phyloP scores from a whole-genome alignment of 2,797 vertebrate genomes.

The Lemur catta region DNA sequence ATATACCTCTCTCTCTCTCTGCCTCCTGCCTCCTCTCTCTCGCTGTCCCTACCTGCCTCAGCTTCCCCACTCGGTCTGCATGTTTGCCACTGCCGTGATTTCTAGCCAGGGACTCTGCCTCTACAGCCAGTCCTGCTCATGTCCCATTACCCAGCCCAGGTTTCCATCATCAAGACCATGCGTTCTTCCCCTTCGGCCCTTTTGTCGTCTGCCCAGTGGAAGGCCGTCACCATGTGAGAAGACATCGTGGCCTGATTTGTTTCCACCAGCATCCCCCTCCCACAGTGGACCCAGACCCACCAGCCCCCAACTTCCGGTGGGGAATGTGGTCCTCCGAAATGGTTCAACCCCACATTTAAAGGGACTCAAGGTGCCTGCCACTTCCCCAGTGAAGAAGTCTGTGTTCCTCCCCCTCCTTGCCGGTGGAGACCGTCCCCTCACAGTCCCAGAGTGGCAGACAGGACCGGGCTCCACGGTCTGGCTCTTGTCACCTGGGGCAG shows the following conservation, averaged over 20 bases:
- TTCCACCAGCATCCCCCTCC: constrained; percentile 26
- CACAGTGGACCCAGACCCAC: background rate
- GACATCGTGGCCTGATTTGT: constrained; percentile 39
- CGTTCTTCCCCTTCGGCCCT: background rate
- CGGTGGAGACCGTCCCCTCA: background rate
- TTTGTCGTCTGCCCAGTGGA: constrained; percentile 49
- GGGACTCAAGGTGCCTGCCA: constrained; percentile 59
- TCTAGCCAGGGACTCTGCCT: background rate
- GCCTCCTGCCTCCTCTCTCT: background rate
- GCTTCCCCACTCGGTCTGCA: background rate
- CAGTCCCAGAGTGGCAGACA: background rate
- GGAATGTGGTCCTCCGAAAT: constrained; percentile 12
- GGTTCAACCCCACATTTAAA: background rate
- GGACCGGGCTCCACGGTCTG: background rate
- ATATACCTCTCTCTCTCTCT: constrained; percentile 43
- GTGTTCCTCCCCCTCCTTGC: background rate
- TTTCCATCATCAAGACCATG: background rate
- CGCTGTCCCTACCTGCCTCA: background rate
- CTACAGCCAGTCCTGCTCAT: background rate
- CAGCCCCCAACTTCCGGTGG: background rate
- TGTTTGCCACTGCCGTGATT: background rate
- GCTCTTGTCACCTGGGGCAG: background rate
- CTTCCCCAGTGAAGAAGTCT: constrained; percentile 31
- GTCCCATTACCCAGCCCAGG: background rate
- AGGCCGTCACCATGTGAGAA: background rate